phyloP scores from a whole-genome alignment of 2,888 invertebrate species.

The Campoletis raptor region DNA sequence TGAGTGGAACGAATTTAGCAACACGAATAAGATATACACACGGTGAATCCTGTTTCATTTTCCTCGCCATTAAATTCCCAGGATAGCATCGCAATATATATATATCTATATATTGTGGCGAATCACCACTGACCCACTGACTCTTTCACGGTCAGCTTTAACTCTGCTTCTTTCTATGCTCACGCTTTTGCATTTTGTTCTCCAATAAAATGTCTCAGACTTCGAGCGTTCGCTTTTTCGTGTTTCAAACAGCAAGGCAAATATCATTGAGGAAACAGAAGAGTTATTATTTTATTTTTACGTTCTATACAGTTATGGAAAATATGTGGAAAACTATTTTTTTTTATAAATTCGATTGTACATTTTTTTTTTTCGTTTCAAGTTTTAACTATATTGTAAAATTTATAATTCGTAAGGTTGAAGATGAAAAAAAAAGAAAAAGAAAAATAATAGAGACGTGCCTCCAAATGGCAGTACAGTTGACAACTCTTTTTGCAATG shows the following conservation, averaged over 20 bases:
- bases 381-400: too few relatives aligned
- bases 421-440: neutral
- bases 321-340: neutral
- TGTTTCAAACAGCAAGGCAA: neutral
- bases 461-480: neutral
- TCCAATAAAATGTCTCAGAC: slow-evolving; percentile 28
- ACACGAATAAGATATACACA: neutral
- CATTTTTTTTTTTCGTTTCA: too few relatives aligned
- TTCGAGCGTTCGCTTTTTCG: neutral
- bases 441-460: neutral
- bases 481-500: neutral
- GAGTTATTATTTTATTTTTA: neutral
- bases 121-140: slow-evolving; percentile 63
- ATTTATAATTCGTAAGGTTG: neutral
- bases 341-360: neutral
- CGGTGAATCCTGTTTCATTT: neutral
- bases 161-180: slow-evolving; percentile 8
- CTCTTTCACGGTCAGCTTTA: slow-evolving; percentile 37
- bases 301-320: neutral
- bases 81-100: neutral
- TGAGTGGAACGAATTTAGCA: neutral
- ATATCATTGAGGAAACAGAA: neutral
- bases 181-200: slow-evolving; percentile 36
- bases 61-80: slow-evolving; percentile 31
- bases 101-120: neutral